phyloP scores from a whole-genome alignment of 1,140 invertebrate genomes.

The Nymphalis io region DNA sequence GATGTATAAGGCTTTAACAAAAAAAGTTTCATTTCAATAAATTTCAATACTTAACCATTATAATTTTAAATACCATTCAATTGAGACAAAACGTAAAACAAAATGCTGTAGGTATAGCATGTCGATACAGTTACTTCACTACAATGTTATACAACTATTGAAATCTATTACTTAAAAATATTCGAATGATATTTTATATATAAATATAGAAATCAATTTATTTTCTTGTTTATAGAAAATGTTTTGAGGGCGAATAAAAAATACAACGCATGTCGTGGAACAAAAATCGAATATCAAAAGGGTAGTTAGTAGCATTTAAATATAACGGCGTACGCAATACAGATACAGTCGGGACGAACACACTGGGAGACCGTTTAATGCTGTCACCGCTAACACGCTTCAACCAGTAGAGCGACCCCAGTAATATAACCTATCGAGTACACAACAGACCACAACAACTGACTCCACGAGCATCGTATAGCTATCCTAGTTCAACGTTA shows the following conservation, averaged over 20 bases:
- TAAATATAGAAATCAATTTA: background rate
- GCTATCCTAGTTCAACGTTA: slow-evolving; percentile 37
- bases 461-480: slow-evolving; percentile 45
- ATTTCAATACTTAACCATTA: background rate
- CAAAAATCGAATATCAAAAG: slow-evolving; percentile 27
- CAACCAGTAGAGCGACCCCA: slow-evolving; percentile 51
- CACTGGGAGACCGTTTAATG: slow-evolving; percentile 61
- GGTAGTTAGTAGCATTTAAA: slow-evolving; percentile 25
- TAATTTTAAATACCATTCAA: slow-evolving; percentile 12
- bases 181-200: background rate
- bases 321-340: slow-evolving; percentile 45
- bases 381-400: slow-evolving; percentile 63
- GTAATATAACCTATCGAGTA: slow-evolving; percentile 57
- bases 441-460: slow-evolving; percentile 52
- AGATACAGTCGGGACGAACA: slow-evolving; percentile 47
- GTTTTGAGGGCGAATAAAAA: background rate
- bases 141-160: too few relatives aligned
- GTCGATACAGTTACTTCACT: too few relatives aligned
- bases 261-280: slow-evolving; percentile 6
- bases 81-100: background rate
- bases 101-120: too few relatives aligned
- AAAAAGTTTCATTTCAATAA: background rate
- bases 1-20: background rate
- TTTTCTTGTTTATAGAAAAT: background rate
- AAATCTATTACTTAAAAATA: too few relatives aligned